These are phyloP conservation scores for Leptopilina drosophilae DNA, from an alignment of 2,888 invertebrate genomes.

Conservation along the genomic window DNA sequence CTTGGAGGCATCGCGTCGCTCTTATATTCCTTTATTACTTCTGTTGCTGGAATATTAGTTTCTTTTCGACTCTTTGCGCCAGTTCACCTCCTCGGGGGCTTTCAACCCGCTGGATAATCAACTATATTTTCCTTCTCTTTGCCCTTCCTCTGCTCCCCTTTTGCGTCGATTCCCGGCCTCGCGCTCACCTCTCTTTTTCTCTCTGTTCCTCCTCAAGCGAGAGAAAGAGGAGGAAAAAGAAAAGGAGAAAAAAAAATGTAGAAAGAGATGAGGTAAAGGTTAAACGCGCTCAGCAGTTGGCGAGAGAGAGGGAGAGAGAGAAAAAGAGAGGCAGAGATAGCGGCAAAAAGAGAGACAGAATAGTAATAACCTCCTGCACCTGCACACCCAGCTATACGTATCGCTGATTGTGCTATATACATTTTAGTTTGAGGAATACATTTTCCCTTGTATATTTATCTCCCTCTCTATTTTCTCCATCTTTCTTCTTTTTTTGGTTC, in stretches of 20 bases:
- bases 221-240: too few species aligned
- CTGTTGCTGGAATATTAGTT: conserved; percentile 46
- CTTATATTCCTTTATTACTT: conserved; percentile 41
- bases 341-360: conserved; percentile 44
- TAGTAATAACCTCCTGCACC: conserved; percentile 64
- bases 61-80: conserved; percentile 37
- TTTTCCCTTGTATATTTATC: background rate
- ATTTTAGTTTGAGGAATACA: conserved; percentile 14
- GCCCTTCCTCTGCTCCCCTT: conserved; percentile 43
- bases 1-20: conserved; percentile 20
- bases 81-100: conserved; percentile 36
- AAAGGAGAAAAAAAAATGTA: too few species aligned
- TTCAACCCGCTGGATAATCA: conserved; percentile 45
- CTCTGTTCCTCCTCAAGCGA: background rate
- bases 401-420: conserved; percentile 36
- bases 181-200: background rate
- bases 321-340: conserved; percentile 33
- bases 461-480: background rate
- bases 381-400: conserved; percentile 44
- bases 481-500: too few species aligned
- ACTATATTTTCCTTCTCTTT: conserved; percentile 35
- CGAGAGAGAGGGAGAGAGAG: conserved; percentile 27
- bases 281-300: conserved; percentile 63
- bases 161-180: conserved; percentile 44
- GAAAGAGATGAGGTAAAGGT: conserved; percentile 58